phyloP scores from a whole-genome alignment of 2,888 invertebrate genomes.

The Pyrgus malvae region DNA sequence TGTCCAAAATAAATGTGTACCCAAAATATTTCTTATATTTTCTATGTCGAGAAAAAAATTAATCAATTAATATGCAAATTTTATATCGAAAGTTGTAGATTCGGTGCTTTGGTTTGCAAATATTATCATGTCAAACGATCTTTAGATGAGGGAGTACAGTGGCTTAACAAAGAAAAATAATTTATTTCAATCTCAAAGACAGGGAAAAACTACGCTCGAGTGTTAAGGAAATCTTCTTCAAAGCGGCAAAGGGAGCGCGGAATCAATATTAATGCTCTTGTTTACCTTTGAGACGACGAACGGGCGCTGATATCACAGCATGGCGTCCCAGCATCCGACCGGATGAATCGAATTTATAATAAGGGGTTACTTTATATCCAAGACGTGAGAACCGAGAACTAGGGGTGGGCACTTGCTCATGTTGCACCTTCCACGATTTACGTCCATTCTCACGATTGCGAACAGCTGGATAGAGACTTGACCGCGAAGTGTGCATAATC shows the following conservation, averaged over 20 bases:
- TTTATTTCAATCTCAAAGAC: constrained; percentile 60
- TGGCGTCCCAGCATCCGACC: constrained; percentile 55
- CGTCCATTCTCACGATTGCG: constrained; percentile 68
- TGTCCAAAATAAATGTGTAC: neutral
- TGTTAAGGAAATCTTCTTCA: constrained; percentile 63
- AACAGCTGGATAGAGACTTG: constrained; percentile 59
- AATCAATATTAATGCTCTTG: constrained; percentile 78
- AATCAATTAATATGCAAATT: constrained; percentile 7
- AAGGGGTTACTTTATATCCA: constrained; percentile 60
- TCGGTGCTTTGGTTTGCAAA: constrained; percentile 22
- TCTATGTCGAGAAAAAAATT: neutral
- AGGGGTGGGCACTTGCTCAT: constrained; percentile 73
- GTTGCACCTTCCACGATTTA: constrained; percentile 64
- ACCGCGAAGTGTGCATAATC: constrained; percentile 64
- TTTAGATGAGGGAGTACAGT: constrained; percentile 31
- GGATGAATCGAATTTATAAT: constrained; percentile 74
- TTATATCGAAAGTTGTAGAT: constrained; percentile 1
- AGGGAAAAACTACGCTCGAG: constrained; percentile 56
- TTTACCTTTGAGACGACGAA: constrained; percentile 72
- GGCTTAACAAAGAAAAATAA: constrained; percentile 41
- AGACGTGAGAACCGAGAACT: constrained; percentile 71
- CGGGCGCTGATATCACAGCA: constrained; percentile 50
- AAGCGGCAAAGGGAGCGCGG: constrained; percentile 68
- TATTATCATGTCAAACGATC: constrained; percentile 48
- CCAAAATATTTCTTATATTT: neutral